These are phyloP conservation scores for Mesochorus sp. DNA, from an alignment of 2,888 invertebrate species.

Conservation along the genomic window DNA sequence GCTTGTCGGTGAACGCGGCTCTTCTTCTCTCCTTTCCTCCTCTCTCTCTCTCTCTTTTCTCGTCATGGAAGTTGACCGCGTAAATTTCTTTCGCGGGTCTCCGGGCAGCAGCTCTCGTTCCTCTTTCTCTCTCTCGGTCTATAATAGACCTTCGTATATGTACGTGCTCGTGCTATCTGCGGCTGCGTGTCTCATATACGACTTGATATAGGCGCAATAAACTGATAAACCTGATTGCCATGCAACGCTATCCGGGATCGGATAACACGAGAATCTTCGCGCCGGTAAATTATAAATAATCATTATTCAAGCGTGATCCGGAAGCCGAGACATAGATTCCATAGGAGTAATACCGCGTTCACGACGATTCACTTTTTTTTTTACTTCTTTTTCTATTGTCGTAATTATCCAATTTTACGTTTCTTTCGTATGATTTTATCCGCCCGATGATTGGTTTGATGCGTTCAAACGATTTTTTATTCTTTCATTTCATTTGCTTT, in stretches of 20 bases:
- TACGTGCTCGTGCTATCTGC: conserved; percentile 18
- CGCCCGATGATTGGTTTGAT: not conserved
- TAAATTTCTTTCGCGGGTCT: conserved; percentile 57
- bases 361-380: too few species aligned
- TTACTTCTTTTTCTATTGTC: not conserved
- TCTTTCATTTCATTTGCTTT: too few species aligned
- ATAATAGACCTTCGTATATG: conserved; percentile 13
- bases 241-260: conserved; percentile 37
- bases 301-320: conserved; percentile 41
- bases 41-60: conserved; percentile 20
- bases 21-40: conserved; percentile 3
- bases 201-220: conserved; percentile 49
- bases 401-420: not conserved
- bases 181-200: conserved; percentile 26
- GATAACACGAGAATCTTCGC: conserved; percentile 43
- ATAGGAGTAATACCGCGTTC: not conserved
- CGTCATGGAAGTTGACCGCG: conserved; percentile 78
- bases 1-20: conserved; percentile 65
- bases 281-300: conserved; percentile 47
- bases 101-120: conserved; percentile 12
- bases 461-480: too few species aligned
- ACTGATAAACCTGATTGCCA: conserved; percentile 59
- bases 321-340: conserved; percentile 26
- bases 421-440: not conserved
- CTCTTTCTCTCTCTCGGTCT: conserved; percentile 30